These are phyloP conservation scores for Eulemur rubriventer DNA, from an alignment of 2,797 vertebrate species.

Conservation along the genomic window DNA sequence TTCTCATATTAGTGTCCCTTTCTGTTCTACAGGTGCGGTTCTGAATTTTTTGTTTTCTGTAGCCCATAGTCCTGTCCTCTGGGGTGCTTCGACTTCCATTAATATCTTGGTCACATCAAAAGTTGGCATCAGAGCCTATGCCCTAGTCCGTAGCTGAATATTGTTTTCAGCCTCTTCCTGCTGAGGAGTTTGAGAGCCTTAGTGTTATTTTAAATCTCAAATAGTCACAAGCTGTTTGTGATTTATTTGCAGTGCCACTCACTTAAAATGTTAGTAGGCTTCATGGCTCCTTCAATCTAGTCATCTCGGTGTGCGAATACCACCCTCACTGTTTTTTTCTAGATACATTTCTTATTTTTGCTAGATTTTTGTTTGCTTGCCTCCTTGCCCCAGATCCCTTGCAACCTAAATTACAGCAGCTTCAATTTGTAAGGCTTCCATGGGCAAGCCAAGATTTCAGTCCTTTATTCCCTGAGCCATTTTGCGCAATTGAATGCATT, in stretches of 20 bases:
- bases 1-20: too few relatives aligned
- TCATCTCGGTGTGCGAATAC: background rate
- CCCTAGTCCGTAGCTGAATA: background rate
- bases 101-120: background rate
- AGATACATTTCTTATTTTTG: background rate
- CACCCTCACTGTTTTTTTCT: background rate
- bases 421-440: background rate
- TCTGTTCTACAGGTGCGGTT: background rate
- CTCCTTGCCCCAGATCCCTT: background rate
- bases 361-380: background rate
- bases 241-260: background rate
- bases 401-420: slow-evolving; percentile 12
- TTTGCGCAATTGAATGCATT: slow-evolving; percentile 48
- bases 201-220: slow-evolving; percentile 8
- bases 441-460: background rate
- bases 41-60: background rate
- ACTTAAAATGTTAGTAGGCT: background rate
- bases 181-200: background rate
- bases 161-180: background rate
- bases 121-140: background rate
- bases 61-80: background rate
- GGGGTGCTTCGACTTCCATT: background rate
- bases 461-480: background rate
- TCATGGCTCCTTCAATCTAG: background rate
- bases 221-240: background rate